Conservation (phyloP, 2,888 invertebrate species). For the Saturnia pavonia region DNA sequence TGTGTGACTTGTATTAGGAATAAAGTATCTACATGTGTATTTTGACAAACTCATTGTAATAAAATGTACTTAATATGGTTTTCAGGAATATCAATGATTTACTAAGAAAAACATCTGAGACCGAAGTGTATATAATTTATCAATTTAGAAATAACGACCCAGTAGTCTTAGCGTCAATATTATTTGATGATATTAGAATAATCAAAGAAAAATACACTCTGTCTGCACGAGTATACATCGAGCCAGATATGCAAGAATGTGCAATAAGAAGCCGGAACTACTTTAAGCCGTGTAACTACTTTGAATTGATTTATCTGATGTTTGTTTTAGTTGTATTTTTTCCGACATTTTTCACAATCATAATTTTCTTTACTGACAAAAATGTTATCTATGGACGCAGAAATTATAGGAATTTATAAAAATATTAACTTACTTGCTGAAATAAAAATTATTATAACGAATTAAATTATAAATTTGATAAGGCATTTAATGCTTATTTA, state of each 20-base stretch:
- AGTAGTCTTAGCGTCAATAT: background rate
- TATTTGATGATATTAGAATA: background rate
- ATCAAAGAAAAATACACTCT: background rate
- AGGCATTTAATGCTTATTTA: no score
- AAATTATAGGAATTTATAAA: constrained; percentile 1
- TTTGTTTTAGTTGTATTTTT: constrained; percentile 34
- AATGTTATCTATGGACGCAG: background rate
- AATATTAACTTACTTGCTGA: background rate
- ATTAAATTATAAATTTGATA: no score
- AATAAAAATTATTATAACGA: background rate
- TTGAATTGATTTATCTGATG: constrained; percentile 29
- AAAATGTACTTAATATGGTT: background rate
- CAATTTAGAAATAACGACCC: background rate
- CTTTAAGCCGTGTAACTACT: constrained; percentile 34
- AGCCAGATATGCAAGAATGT: constrained; percentile 12
- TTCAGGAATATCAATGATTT: background rate
- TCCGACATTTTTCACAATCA: constrained; percentile 26
- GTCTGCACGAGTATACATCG: background rate
- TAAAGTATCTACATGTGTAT: no score
- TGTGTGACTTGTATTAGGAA: no score
- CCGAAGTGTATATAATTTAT: background rate
- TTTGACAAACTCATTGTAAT: no score
- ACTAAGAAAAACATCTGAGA: background rate
- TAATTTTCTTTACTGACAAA: constrained; percentile 10
- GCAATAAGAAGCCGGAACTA: constrained; percentile 27